Percentiles rank a stretch among this genome's conserved stretches.
Conservation (phyloP, 2,888 invertebrate species). For the Adela reaumurella region DNA sequence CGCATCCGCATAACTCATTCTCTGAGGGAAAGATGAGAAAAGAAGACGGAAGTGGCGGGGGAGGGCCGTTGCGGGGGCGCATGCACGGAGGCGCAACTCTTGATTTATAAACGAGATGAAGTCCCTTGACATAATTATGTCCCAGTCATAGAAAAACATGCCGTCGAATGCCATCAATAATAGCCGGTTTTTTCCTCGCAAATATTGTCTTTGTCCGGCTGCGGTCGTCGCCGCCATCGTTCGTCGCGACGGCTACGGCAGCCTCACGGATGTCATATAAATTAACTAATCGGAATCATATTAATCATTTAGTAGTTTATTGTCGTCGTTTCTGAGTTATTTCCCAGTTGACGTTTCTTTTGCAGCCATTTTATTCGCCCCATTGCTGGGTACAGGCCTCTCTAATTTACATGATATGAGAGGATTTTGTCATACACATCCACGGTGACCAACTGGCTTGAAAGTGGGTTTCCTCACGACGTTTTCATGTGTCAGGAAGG, state of each 20-base stretch:
- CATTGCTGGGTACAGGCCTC: too few species aligned
- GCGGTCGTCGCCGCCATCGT: background rate
- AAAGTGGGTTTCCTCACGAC: too few species aligned
- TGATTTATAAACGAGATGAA: conserved; percentile 25
- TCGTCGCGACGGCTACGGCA: background rate
- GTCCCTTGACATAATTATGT: conserved; percentile 31
- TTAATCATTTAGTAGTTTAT: background rate
- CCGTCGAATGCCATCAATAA: conserved; percentile 27
- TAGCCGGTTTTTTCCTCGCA: conserved; percentile 22
- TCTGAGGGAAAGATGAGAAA: too few species aligned
- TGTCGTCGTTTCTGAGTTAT: background rate
- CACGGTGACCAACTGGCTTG: too few species aligned
- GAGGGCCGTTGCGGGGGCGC: too few species aligned
- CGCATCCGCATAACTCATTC: background rate
- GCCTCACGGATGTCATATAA: background rate
- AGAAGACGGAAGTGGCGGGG: too few species aligned
- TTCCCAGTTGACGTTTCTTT: too few species aligned
- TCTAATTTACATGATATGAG: too few species aligned
- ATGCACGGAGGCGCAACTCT: conserved; percentile 6
- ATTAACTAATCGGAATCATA: background rate
- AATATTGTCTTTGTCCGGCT: background rate
- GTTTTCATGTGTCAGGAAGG: too few species aligned
- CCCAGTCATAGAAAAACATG: conserved; percentile 22
- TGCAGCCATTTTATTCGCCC: too few species aligned
- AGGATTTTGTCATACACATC: too few species aligned